Evolutionary conservation across 2,797 vertebrate genomes (phyloP).

Genomic region (Coccyzus lansbergi): DNA sequence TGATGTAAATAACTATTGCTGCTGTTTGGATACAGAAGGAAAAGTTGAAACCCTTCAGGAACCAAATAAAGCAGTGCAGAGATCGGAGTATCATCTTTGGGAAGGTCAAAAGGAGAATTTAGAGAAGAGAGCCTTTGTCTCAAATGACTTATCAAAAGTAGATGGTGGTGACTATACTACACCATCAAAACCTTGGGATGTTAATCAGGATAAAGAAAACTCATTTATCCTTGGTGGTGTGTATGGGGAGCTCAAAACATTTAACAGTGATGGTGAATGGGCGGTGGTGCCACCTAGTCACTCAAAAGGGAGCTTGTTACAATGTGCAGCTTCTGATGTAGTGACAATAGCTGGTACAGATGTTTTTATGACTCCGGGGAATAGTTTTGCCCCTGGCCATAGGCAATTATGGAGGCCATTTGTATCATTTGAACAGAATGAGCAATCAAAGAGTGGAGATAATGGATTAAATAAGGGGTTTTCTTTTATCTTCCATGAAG

Average conservation of each 20-base stretch:
- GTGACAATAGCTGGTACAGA: conserved; percentile 95
- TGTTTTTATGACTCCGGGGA: conserved; percentile 94
- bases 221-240: conserved; percentile 97
- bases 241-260: conserved; percentile 93
- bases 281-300: conserved; percentile 88
- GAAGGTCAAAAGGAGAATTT: conserved; percentile 88
- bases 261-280: conserved; percentile 91
- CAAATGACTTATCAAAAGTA: conserved; percentile 86
- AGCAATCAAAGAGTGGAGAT: conserved; percentile 85
- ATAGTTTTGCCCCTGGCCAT: conserved; percentile 93
- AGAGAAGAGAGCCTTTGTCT: conserved; percentile 85
- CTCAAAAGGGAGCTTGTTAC: conserved; percentile 85
- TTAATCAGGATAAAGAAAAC: conserved; percentile 87
- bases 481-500: conserved; percentile 99
- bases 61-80: conserved; percentile 91
- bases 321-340: conserved; percentile 91
- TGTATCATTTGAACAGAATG: conserved; percentile 91
- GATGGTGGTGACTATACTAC: conserved; percentile 95
- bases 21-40: conserved; percentile 87
- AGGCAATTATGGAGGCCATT: conserved; percentile 94
- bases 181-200: conserved; percentile 94
- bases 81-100: conserved; percentile 97
- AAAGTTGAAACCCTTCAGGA: conserved; percentile 83
- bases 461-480: conserved; percentile 94
- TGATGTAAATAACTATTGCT: conserved; percentile 87